These are phyloP conservation scores for Chanos chanos DNA, from an alignment of 2,797 vertebrate species.

Conservation along the genomic window DNA sequence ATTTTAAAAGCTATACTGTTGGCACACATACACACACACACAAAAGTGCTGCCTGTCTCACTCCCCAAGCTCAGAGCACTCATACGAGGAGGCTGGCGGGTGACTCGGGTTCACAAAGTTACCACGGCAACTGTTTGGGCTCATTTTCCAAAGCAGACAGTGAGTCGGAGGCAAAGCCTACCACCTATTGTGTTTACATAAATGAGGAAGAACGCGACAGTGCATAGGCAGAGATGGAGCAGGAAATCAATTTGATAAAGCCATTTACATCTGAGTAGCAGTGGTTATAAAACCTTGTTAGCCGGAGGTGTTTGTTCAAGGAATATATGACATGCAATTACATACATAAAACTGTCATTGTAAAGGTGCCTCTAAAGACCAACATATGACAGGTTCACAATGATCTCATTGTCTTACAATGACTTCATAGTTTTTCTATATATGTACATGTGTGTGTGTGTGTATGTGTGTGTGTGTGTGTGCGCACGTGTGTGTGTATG, in stretches of 20 bases:
- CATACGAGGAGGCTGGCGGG: neutral
- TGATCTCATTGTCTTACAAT: neutral
- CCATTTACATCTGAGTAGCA: slow-evolving; percentile 47
- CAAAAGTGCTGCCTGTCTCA: slow-evolving; percentile 39
- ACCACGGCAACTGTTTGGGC: slow-evolving; percentile 54
- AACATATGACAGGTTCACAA: neutral
- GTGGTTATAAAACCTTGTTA: slow-evolving; percentile 50
- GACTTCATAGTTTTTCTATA: too few relatives aligned
- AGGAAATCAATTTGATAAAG: slow-evolving; percentile 53
- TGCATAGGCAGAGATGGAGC: slow-evolving; percentile 48
- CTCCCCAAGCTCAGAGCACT: slow-evolving; percentile 12
- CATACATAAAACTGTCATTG: slow-evolving; percentile 36
- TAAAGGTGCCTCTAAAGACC: slow-evolving; percentile 6
- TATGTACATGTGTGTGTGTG: too few relatives aligned
- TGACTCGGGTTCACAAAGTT: slow-evolving; percentile 47
- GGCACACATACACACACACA: too few relatives aligned
- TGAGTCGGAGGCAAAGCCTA: too few relatives aligned
- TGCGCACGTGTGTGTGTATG: too few relatives aligned
- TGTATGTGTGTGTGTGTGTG: too few relatives aligned
- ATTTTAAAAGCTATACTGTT: neutral
- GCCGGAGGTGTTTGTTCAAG: slow-evolving; percentile 53
- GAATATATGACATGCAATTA: slow-evolving; percentile 49
- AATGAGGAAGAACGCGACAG: slow-evolving; percentile 20
- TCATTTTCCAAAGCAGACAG: slow-evolving; percentile 43
- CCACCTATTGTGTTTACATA: slow-evolving; percentile 15